Evolutionary conservation across 2,797 vertebrate genomes (phyloP), one percentile per base, ranked within the genome.

Genomic region (Tiaroga cobitis): DNA sequence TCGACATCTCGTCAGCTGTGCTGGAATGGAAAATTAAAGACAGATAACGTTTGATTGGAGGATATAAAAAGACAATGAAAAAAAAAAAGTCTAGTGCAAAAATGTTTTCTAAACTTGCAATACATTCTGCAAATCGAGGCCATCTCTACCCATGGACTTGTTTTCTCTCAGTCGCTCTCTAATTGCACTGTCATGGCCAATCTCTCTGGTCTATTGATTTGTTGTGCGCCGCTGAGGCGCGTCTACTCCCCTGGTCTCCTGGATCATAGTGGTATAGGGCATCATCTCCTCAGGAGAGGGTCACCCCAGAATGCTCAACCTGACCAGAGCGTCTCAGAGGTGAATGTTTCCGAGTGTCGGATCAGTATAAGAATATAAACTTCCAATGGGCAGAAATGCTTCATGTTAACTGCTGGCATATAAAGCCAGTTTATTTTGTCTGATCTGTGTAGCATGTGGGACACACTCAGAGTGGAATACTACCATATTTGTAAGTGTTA

Each of bases 401-500:
- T 59, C 43, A 18, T 81, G 24, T 59, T 43, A 81, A 49, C 24
- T 74, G 49, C 67, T 46, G 54, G 43, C 81, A 80, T 61, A 37
- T 34, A 82, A 75, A 75, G 70, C 8, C 34, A 77, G 74, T 79
- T 72, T 84, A 84, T 84, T 79, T 61, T 37, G n/a, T 61, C 37
- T 79, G 34, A 61, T 72, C 37, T 46, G 19, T 16, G 49, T 54
- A 59, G n/a, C 82, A 70, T 77, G 32, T 68, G 41, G 73, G 73
- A 68, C 74, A 84, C 46, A 39, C 65, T 70, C 41, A 29, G 73
- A 87, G 83, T 68, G 39, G 29, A 83, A 39, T 72, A 63, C 63
- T 83, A 84, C 83, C 87, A 86, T 86, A 85, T 85, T 74, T 87
- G 85, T 76, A 70, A 75, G 37, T 56, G 68, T 61, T 85, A 84